These are phyloP conservation scores for Eidolon dupreanum DNA, from an alignment of 2,797 vertebrate species.

Conservation along the genomic window DNA sequence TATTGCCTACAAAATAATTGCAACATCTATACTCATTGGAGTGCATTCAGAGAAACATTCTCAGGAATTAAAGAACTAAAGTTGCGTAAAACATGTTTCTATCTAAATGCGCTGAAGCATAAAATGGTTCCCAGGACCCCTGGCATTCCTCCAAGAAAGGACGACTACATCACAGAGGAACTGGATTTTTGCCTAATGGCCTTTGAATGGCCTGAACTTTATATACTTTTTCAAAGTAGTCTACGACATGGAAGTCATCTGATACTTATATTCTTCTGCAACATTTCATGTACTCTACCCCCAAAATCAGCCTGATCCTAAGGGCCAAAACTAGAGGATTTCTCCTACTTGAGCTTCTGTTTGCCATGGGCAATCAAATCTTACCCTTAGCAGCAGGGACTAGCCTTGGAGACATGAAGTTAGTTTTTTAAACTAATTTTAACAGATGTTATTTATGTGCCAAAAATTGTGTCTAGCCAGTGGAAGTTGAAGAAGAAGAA, in stretches of 20 bases:
- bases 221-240: constrained; percentile 33
- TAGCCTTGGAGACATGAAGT: neutral
- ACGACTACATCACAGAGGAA: neutral
- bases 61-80: neutral
- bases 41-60: neutral
- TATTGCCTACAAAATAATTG: neutral
- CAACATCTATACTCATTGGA: neutral
- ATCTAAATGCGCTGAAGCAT: neutral
- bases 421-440: neutral
- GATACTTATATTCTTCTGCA: neutral
- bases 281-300: neutral
- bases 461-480: neutral
- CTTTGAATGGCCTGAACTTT: constrained; percentile 63
- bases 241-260: neutral
- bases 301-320: neutral
- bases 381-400: neutral
- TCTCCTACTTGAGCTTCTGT: neutral
- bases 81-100: neutral
- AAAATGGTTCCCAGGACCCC: constrained; percentile 39
- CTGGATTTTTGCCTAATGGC: constrained; percentile 30
- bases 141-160: constrained; percentile 50
- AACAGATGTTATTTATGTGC: neutral
- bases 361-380: neutral
- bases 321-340: neutral
- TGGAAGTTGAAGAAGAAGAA: neutral